Evolutionary conservation across 30 jellyfish, hydroid and myxozoan genomes (phyloP).

Genomic region (Hydractinia echinata): DNA sequence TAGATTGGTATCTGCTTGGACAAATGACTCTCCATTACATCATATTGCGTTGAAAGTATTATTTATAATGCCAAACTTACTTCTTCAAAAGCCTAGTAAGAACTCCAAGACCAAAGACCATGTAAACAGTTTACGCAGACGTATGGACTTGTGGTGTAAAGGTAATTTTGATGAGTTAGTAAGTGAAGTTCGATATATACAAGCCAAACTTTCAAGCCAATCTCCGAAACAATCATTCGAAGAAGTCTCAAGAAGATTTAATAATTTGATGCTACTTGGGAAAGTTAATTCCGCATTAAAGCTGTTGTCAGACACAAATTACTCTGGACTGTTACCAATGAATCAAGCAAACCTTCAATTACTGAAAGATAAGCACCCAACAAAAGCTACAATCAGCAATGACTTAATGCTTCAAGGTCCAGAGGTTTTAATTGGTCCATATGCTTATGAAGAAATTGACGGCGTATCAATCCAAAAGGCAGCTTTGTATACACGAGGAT

Average conservation of each 20-base stretch:
- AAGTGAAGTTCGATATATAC: neutral
- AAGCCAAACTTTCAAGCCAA: neutral
- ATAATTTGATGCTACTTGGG: neutral
- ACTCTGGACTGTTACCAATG: conserved; percentile 7
- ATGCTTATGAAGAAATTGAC: conserved; percentile 5
- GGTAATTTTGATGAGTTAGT: neutral
- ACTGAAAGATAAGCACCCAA: conserved; percentile 6
- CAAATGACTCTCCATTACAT: conserved; percentile 3
- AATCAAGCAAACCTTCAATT: neutral
- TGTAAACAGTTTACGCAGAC: neutral
- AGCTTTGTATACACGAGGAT: no score
- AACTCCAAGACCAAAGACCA: conserved; percentile 7
- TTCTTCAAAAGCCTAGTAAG: conserved; percentile 10
- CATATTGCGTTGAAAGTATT: conserved; percentile 5
- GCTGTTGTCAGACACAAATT: conserved; percentile 17
- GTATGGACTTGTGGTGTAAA: neutral
- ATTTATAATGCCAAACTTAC: neutral
- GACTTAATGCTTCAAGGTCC: conserved; percentile 1
- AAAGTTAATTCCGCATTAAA: conserved; percentile 10
- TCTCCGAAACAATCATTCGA: conserved; percentile 3
- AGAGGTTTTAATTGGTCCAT: neutral
- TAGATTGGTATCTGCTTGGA: conserved; percentile 3
- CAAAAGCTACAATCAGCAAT: no score
- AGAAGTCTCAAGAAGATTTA: neutral
- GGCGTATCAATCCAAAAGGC: conserved; percentile 6